A percentile compares a stretch with the other conserved stretches of the same genome.
Conservation (phyloP, 2,797 vertebrate genomes). For the Urosaurus nigricauda region DNA sequence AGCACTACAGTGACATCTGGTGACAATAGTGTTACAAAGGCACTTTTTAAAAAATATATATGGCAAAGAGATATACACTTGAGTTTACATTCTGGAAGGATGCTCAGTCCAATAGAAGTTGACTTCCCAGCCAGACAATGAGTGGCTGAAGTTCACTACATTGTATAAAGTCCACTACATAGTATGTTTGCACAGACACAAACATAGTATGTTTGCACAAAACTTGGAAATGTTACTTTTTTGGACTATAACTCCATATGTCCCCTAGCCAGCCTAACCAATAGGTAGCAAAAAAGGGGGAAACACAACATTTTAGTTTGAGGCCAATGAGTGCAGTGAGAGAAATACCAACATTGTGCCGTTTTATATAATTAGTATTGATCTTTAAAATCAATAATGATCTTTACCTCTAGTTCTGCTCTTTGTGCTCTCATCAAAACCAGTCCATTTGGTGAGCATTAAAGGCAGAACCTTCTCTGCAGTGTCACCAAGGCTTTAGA, state of each 20-base stretch:
- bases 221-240: neutral
- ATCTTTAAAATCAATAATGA: neutral
- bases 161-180: neutral
- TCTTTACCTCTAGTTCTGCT: neutral
- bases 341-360: neutral
- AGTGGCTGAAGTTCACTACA: neutral
- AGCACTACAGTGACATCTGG: conserved; percentile 5
- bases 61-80: neutral
- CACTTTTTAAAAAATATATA: neutral
- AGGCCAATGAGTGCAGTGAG: neutral
- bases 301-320: neutral
- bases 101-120: neutral
- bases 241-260: too few species aligned
- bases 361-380: neutral
- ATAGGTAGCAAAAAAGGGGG: neutral
- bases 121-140: neutral
- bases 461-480: neutral
- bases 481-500: neutral
- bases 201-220: neutral
- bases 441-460: neutral
- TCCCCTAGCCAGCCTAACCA: neutral
- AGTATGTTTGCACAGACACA: neutral
- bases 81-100: neutral
- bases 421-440: neutral
- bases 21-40: conserved; percentile 10